phyloP scores from a whole-genome alignment of 1,140 invertebrate species.

The Diorhabda elongata region DNA sequence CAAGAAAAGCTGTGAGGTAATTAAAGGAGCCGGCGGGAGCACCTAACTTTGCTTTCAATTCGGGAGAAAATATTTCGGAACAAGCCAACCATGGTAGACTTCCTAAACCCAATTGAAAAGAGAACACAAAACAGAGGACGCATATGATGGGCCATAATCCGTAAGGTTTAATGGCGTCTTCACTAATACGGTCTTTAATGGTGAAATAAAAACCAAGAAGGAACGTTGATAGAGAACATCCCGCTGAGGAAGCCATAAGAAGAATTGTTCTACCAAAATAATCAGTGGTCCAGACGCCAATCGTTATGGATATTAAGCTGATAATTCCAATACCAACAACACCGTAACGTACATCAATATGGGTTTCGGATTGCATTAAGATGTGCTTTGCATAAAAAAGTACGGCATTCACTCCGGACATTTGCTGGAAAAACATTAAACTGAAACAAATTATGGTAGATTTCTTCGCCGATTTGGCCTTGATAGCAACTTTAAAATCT shows the following conservation, averaged over 20 bases:
- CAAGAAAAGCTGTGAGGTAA: constrained; percentile 74
- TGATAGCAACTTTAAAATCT: constrained; percentile 13
- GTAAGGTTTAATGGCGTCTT: constrained; percentile 27
- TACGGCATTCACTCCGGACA: constrained; percentile 58
- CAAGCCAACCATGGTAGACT: constrained; percentile 77
- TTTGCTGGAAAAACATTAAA: constrained; percentile 67
- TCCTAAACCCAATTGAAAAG: constrained; percentile 76
- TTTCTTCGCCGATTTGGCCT: constrained; percentile 49
- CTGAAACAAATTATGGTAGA: constrained; percentile 55
- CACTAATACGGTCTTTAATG: constrained; percentile 46
- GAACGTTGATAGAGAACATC: constrained; percentile 62
- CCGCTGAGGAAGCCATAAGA: constrained; percentile 59
- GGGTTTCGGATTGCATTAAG: constrained; percentile 37
- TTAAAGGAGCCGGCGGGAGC: constrained; percentile 74
- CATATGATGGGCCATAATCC: constrained; percentile 67
- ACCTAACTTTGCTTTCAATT: constrained; percentile 70
- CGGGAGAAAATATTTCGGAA: constrained; percentile 69
- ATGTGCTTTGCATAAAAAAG: constrained; percentile 57
- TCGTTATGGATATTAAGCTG: constrained; percentile 63
- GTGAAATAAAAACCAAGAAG: constrained; percentile 64
- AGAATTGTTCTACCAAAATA: constrained; percentile 65
- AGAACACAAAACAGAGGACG: constrained; percentile 70
- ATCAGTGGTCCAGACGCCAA: constrained; percentile 62
- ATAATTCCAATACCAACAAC: constrained; percentile 71
- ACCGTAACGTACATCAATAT: constrained; percentile 53